A percentile compares a stretch with the other conserved stretches of the same genome.
Evolutionary conservation across 2,888 invertebrate species (phyloP).

Genomic region (Aproaerema taeniolella): DNA sequence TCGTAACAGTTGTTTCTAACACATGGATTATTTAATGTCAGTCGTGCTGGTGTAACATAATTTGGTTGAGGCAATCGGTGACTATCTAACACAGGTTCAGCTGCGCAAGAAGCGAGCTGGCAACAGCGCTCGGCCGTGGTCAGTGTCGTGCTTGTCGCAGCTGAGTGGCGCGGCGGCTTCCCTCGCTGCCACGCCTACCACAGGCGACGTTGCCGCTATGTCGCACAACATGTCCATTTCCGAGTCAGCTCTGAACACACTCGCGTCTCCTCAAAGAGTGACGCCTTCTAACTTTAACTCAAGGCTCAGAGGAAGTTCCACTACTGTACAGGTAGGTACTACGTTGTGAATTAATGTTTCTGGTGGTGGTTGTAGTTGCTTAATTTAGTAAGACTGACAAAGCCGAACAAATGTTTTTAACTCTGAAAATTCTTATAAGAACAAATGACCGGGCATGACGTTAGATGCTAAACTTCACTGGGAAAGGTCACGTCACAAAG

Average conservation of each 20-base stretch:
- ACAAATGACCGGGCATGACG: too few relatives aligned
- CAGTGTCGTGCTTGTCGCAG: slow-evolving; percentile 91
- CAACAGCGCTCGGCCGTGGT: slow-evolving; percentile 86
- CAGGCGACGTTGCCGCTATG: slow-evolving; percentile 51
- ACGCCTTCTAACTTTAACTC: slow-evolving; percentile 61
- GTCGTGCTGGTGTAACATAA: too few relatives aligned
- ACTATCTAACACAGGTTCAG: slow-evolving; percentile 67
- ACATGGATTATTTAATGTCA: too few relatives aligned
- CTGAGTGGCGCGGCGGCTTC: slow-evolving; percentile 72
- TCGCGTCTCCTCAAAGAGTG: slow-evolving; percentile 74
- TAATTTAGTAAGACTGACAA: too few relatives aligned
- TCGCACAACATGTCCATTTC: slow-evolving; percentile 88
- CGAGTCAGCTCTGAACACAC: slow-evolving; percentile 90
- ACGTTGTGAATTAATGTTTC: slow-evolving; percentile 20
- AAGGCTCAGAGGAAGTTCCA: slow-evolving; percentile 66
- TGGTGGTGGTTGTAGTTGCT: slow-evolving; percentile 11
- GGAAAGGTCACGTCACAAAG: too few relatives aligned
- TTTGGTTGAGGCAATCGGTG: too few relatives aligned
- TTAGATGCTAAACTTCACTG: too few relatives aligned
- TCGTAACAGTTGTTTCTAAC: too few relatives aligned
- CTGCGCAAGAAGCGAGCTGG: slow-evolving; percentile 79
- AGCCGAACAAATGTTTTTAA: too few relatives aligned
- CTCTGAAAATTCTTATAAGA: too few relatives aligned
- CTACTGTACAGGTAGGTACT: slow-evolving; percentile 72
- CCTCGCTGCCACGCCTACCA: slow-evolving; percentile 57